phyloP scores from a whole-genome alignment of 2,113 vertebrate species.

The Cacatua alba region DNA sequence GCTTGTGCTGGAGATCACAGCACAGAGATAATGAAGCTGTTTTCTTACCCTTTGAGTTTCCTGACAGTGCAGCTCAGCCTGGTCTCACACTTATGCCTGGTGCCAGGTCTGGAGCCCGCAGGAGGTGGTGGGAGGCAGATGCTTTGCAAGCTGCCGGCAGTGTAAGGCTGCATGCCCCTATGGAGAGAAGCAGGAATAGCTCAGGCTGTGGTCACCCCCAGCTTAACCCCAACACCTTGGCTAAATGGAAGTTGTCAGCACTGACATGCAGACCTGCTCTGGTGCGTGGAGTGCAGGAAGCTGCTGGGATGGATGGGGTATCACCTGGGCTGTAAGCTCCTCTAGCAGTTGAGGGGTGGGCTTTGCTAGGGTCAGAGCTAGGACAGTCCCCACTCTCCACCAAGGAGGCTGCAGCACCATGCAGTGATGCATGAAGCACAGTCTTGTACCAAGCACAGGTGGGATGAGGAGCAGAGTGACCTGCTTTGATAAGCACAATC shows the following conservation, averaged over 20 bases:
- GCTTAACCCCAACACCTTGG: neutral
- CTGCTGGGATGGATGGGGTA: neutral
- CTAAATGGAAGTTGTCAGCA: neutral
- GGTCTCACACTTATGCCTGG: neutral
- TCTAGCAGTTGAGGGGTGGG: neutral
- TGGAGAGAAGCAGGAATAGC: neutral
- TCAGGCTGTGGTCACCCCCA: neutral
- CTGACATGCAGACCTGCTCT: accelerated
- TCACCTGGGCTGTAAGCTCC: neutral
- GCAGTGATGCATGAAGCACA: neutral
- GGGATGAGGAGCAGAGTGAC: neutral
- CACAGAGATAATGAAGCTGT: neutral
- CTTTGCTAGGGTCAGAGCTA: neutral
- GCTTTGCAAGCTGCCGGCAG: neutral
- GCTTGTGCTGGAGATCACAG: slow-evolving; percentile 11
- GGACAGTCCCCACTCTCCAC: neutral
- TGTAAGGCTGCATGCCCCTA: neutral
- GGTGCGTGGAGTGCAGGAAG: neutral
- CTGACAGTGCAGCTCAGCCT: neutral
- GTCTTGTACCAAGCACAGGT: neutral
- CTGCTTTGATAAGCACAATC: neutral
- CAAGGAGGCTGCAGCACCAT: neutral
- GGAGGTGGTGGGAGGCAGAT: neutral
- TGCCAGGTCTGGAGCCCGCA: accelerated
- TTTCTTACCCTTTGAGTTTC: neutral